Evolutionary conservation across 2,797 vertebrate genomes (phyloP).

Genomic region (Geotrypetes seraphini): DNA sequence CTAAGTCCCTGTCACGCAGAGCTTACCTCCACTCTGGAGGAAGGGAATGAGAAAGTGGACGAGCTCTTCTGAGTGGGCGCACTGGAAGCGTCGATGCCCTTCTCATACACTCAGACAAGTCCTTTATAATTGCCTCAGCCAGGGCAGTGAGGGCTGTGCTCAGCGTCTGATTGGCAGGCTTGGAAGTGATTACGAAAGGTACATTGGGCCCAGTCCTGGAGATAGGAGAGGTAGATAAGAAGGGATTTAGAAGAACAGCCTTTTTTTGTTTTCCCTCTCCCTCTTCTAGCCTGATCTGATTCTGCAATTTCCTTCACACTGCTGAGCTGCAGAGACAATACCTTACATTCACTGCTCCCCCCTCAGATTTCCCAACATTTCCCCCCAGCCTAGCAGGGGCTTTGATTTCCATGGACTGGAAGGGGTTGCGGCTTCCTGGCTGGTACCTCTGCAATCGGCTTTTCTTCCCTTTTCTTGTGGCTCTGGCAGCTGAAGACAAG

Average conservation of each 20-base stretch:
- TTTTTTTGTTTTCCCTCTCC: slow-evolving; percentile 48
- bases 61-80: slow-evolving; percentile 24
- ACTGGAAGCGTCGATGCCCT: slow-evolving; percentile 47
- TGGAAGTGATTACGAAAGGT: slow-evolving; percentile 55
- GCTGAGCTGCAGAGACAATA: slow-evolving; percentile 44
- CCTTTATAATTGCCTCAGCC: slow-evolving; percentile 55
- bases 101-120: no score
- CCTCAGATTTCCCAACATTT: slow-evolving; percentile 13
- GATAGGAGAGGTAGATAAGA: slow-evolving; percentile 62
- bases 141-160: slow-evolving; percentile 51
- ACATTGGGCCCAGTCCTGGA: slow-evolving; percentile 49
- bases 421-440: slow-evolving; percentile 4
- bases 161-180: slow-evolving; percentile 55
- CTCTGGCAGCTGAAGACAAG: no score
- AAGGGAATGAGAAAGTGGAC: slow-evolving; percentile 16
- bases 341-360: slow-evolving; percentile 45
- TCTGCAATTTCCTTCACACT: slow-evolving; percentile 41
- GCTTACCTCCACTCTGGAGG: slow-evolving; percentile 44
- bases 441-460: slow-evolving; percentile 10
- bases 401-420: slow-evolving; percentile 30
- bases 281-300: slow-evolving; percentile 49
- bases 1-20: slow-evolving; percentile 11
- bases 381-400: slow-evolving; percentile 7
- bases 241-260: slow-evolving; percentile 47
- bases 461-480: no score